These are phyloP conservation scores for Andrena chrysosceles DNA, from an alignment of 2,888 invertebrate species.

Conservation along the genomic window DNA sequence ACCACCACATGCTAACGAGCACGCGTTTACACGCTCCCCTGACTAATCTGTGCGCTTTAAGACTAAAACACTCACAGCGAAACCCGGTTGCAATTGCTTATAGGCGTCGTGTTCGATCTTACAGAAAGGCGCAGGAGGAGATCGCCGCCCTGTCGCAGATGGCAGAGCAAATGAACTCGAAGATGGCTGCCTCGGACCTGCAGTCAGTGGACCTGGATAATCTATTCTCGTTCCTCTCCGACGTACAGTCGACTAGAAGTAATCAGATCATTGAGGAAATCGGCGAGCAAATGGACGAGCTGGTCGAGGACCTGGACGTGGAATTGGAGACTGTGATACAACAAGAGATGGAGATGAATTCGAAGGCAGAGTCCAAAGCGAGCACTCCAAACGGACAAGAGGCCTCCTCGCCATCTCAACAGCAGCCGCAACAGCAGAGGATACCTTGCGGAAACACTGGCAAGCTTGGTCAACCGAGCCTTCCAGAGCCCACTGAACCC, in stretches of 20 bases:
- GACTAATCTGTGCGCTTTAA: conserved; percentile 40
- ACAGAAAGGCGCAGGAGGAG: conserved; percentile 89
- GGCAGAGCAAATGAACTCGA: conserved; percentile 90
- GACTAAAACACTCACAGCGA: not conserved
- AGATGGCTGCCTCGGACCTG: conserved; percentile 86
- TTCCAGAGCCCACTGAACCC: conserved; percentile 92
- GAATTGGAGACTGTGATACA: conserved; percentile 90
- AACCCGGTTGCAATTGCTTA: not conserved
- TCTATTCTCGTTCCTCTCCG: conserved; percentile 95
- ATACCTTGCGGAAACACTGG: conserved; percentile 70
- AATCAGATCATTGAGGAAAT: conserved; percentile 92
- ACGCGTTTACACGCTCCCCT: conserved; percentile 4
- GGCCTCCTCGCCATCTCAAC: conserved; percentile 33
- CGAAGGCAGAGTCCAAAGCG: conserved; percentile 71
- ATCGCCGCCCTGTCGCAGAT: conserved; percentile 90
- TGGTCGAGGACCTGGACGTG: conserved; percentile 93
- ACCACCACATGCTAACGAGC: conserved; percentile 10
- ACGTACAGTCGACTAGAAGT: conserved; percentile 88
- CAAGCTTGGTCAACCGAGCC: conserved; percentile 87
- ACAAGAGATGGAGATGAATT: conserved; percentile 86
- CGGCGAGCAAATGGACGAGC: conserved; percentile 93
- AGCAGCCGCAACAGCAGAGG: conserved; percentile 65
- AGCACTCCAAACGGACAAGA: conserved; percentile 73
- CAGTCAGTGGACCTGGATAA: conserved; percentile 95
- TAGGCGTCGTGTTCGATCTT: conserved; percentile 73